These are phyloP conservation scores for Porites lutea DNA, from an alignment of 64 coral and sea anemone genomes.

Conservation along the genomic window DNA sequence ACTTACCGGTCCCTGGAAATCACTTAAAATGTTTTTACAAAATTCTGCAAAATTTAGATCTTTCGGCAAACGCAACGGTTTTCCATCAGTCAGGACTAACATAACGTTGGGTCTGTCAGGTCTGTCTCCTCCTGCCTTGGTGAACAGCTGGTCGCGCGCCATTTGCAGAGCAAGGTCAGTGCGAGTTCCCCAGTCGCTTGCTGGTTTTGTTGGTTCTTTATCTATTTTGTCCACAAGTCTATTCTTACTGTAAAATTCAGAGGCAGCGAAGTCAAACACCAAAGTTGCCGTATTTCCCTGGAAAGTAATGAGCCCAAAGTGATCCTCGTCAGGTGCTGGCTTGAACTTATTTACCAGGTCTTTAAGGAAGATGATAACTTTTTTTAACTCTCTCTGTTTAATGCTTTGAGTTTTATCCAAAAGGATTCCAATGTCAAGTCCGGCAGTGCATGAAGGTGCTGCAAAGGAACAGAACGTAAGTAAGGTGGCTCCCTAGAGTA, in stretches of 20 bases:
- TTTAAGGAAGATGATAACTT: background rate
- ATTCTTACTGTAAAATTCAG: background rate
- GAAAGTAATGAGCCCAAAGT: background rate
- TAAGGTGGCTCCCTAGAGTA: too few species aligned
- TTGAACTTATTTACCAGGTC: background rate
- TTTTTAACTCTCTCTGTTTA: background rate
- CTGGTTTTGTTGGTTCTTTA: background rate
- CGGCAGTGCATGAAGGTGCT: background rate
- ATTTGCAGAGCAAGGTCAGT: slow-evolving; percentile 17
- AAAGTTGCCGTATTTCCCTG: background rate
- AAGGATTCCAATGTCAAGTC: background rate
- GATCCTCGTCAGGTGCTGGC: background rate
- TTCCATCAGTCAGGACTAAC: slow-evolving; percentile 4
- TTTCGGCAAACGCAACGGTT: background rate
- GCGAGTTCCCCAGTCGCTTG: background rate
- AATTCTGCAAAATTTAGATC: too few species aligned
- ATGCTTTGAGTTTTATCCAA: background rate
- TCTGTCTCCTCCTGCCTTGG: slow-evolving; percentile 3
- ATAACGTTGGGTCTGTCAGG: background rate
- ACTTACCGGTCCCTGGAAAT: background rate
- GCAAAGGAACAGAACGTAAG: background rate
- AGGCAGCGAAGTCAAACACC: background rate
- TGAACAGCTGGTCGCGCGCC: background rate
- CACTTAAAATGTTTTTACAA: background rate
- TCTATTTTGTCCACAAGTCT: background rate